Base-by-base conservation (phyloP, 2,797 vertebrate genomes). In the Gastrophryne carolinensis region DNA sequence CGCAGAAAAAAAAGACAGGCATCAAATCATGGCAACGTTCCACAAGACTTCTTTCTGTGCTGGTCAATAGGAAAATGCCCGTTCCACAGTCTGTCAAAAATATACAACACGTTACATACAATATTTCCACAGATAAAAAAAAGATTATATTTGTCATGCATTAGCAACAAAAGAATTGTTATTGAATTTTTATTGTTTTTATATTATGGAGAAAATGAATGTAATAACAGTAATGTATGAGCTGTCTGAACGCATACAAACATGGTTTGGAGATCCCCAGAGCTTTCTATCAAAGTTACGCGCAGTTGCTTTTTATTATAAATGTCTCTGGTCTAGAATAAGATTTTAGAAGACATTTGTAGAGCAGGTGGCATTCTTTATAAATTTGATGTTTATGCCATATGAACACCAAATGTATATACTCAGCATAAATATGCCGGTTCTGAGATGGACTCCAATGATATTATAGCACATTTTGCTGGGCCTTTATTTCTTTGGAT, bases 111-210 rank as follows among this genome's bases (percentile, higher is more conserved):
- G 47, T 52, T 69, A 37, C 37, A 60, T 60, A 24, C 54, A 68
- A 52, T 69, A 24, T 69, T 39, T 70, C 41, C 47, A 47, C 34
- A 27, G 58, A 64, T 71, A 77, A 71, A 77, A 71, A n/a, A 77
- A 64, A 77, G 67, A 77, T 71, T 56, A 52, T 54, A 66, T 78
- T 70, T 78, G 75, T 78, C 75, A 78, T 27, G n/a, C 60, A 72
- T 65, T 65, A 72, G 37, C 54, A 15, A 39, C 27, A 23, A 66
- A 65, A 65, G 24, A 8, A 50, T 72, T 78, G 54, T 60, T 47
- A 63, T 41, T 64, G 50, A 71, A 52, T 34, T 24, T 58, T 54
- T 56, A 66, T 15, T 69, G 47, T 44, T 65, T 37, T 71, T 65
- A 64, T 65, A 52, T 69, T 21, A 21, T 27, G 47, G 47, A 58